A percentile compares a stretch with the other conserved stretches of the same genome.
Evolutionary conservation across 2,888 invertebrate genomes (phyloP).

Genomic region (Acanthosoma haemorrhoidale): DNA sequence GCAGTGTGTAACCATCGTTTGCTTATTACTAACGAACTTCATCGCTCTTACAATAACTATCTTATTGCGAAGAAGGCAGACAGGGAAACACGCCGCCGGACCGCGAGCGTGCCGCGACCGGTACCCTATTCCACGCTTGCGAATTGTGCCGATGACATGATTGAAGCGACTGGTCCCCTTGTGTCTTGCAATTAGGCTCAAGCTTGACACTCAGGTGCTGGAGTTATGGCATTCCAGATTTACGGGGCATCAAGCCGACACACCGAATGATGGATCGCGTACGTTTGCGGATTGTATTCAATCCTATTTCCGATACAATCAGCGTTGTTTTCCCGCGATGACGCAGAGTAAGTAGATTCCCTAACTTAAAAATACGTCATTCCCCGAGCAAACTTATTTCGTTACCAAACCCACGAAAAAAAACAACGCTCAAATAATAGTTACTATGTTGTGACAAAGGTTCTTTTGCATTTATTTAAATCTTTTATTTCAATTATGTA

Average conservation of each 20-base stretch:
- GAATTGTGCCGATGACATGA: too few relatives aligned
- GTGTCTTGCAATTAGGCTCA: neutral
- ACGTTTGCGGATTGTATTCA: neutral
- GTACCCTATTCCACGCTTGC: neutral
- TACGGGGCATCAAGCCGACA: neutral
- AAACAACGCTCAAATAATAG: too few relatives aligned
- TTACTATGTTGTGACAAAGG: too few relatives aligned
- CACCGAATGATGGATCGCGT: neutral
- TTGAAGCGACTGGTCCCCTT: neutral
- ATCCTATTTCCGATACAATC: too few relatives aligned
- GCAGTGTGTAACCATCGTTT: neutral
- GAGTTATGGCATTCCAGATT: neutral
- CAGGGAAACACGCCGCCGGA: neutral
- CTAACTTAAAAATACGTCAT: too few relatives aligned
- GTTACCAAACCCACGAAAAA: too few relatives aligned
- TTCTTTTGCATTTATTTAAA: too few relatives aligned
- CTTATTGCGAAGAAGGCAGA: neutral
- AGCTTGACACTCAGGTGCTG: neutral
- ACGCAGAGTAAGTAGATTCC: too few relatives aligned
- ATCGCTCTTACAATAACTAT: neutral
- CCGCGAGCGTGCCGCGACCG: neutral
- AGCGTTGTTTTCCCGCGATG: too few relatives aligned
- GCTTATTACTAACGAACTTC: neutral
- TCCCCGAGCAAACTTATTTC: too few relatives aligned
- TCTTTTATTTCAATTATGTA: too few relatives aligned